Evolutionary conservation across 2,888 invertebrate species (phyloP), one percentile per base, ranked within the genome.

Genomic region (Dolomedes plantarius): DNA sequence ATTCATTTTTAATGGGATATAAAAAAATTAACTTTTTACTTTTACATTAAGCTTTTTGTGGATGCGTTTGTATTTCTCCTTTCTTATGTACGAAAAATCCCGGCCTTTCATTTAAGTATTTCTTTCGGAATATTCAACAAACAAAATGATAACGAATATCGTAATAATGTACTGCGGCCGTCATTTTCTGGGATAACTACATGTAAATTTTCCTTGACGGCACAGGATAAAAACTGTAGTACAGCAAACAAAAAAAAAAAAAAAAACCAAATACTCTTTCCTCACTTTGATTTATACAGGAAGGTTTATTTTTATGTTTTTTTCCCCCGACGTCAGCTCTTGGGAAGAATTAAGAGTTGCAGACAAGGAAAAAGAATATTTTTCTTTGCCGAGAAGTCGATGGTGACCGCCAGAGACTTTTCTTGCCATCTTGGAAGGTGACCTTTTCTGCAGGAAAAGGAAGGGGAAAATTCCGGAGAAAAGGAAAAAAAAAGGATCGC

Each of bases 341-440:
- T 3, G 56, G 56, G 56, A 56, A 23, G 23, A 56, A 56, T 56
- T 56, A n/a, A 56, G 56, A 56, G 56, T 23, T 23, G 5, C 56
- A 56, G 56, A 56, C 56, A 56, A 56, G 56, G 56, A 56, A 56
- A 56, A 23, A 56, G 56, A 56, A 56, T 23, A 56, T 56, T 56
- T 56, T 16, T 56, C 56, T 56, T n/a, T 56, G 56, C 23, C 5
- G 11, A 56, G 23, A 16, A 56, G 23, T 56, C 56, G 7, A 16
- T 23, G 56, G 56, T 56, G 56, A 56, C 56, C 56, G 56, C 56
- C 23, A 6, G 23, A 56, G 56, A 56, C 56, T 23, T 56, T 56
- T 23, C 19, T 23, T 5, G 19, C 23, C 2, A 23, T 23, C 19
- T 19, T 3, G 23, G 56, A 56, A 56, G 56, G 56, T 56, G 56